Percentiles rank a stretch among this genome's conserved stretches.
phyloP scores from a whole-genome alignment of 37 sponge, comb jelly and placozoan genomes.

The Haliclona indistincta region DNA sequence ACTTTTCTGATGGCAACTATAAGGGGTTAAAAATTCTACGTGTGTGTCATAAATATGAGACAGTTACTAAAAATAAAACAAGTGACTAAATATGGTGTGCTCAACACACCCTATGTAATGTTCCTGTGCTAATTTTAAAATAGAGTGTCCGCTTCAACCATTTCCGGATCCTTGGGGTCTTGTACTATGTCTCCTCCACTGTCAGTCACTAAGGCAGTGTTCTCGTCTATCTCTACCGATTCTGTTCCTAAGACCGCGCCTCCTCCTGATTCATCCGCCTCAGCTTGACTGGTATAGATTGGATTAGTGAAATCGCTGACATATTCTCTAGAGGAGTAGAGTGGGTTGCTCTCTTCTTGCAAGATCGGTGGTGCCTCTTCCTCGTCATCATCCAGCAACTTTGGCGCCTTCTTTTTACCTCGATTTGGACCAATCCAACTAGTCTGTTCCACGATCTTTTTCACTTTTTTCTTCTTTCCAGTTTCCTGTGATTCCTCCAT shows the following conservation, averaged over 20 bases:
- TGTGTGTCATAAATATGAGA: too few relatives aligned
- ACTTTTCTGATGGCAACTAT: not conserved
- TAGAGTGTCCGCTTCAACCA: slow-evolving; percentile 49
- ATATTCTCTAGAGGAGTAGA: slow-evolving; percentile 66
- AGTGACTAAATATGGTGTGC: too few relatives aligned
- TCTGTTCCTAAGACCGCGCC: not conserved
- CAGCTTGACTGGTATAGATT: slow-evolving; percentile 14
- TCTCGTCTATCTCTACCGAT: slow-evolving; percentile 8
- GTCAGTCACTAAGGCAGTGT: not conserved
- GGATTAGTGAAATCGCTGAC: slow-evolving; percentile 68
- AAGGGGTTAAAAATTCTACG: too few relatives aligned
- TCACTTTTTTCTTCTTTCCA: slow-evolving; percentile 56
- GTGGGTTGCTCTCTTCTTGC: slow-evolving; percentile 50
- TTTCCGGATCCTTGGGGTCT: slow-evolving; percentile 9
- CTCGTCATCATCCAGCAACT: slow-evolving; percentile 2
- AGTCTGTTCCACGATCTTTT: slow-evolving; percentile 54
- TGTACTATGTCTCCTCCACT: not conserved
- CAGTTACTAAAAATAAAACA: too few relatives aligned
- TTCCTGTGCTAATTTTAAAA: slow-evolving; percentile 20
- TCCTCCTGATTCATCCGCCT: slow-evolving; percentile 3
- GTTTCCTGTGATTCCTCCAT: slow-evolving; percentile 15
- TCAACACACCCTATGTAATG: too few relatives aligned
- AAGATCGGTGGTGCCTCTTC: slow-evolving; percentile 15
- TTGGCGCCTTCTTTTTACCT: slow-evolving; percentile 19
- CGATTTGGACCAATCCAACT: slow-evolving; percentile 57